These are phyloP conservation scores for Apteryx mantelli DNA, from an alignment of 2,113 vertebrate species.

Conservation along the genomic window DNA sequence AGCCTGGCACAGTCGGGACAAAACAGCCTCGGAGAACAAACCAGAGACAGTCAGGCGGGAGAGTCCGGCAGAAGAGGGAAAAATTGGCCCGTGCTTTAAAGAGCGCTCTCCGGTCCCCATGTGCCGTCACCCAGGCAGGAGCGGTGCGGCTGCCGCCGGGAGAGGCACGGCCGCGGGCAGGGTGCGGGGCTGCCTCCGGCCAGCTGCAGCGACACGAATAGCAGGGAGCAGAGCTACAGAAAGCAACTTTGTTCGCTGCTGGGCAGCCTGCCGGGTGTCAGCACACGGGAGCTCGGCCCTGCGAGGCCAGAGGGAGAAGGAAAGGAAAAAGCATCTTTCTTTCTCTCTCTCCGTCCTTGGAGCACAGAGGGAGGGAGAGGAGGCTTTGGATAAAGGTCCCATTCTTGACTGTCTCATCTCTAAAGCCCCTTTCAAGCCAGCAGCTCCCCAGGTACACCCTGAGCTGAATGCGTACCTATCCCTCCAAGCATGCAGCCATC, in stretches of 20 bases:
- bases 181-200: neutral
- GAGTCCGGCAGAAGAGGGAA: neutral
- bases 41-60: accelerated
- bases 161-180: neutral
- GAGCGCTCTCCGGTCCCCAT: neutral
- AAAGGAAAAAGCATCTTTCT: constrained; percentile 57
- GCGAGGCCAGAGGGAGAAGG: neutral
- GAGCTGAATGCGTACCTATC: neutral
- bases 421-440: neutral
- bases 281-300: neutral
- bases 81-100: neutral
- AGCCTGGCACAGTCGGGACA: neutral
- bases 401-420: constrained; percentile 34
- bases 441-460: constrained; percentile 11
- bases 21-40: neutral
- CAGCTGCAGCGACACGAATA: neutral
- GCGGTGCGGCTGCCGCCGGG: neutral
- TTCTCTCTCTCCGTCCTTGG: neutral
- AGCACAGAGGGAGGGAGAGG: constrained; percentile 38
- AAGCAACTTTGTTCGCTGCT: constrained; percentile 52
- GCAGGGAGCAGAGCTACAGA: constrained; percentile 35
- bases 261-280: constrained; percentile 60
- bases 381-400: constrained; percentile 44
- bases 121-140: neutral
- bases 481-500: neutral